These are phyloP conservation scores for Triplophysa siluroides DNA, from an alignment of 2,113 vertebrate species.

Conservation along the genomic window DNA sequence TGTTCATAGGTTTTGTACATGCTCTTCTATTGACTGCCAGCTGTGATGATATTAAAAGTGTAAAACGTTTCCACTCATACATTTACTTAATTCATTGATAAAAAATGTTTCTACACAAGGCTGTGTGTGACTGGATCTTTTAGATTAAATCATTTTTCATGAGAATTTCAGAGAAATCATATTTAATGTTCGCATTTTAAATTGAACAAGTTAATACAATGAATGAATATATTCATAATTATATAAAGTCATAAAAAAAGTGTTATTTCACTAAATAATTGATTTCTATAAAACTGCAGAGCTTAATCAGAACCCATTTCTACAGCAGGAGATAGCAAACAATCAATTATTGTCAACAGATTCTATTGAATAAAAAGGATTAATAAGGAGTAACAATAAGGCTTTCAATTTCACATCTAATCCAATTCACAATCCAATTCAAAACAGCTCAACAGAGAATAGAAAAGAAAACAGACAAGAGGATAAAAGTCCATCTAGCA, in stretches of 20 bases:
- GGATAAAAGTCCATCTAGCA: too few species aligned
- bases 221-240: too few species aligned
- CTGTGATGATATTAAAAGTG: not conserved
- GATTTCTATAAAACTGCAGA: not conserved
- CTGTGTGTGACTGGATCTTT: not conserved
- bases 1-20: conserved; percentile 14
- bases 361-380: too few species aligned
- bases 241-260: too few species aligned
- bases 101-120: not conserved
- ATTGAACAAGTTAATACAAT: not conserved
- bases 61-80: not conserved
- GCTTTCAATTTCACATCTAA: too few species aligned
- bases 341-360: too few species aligned
- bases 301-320: not conserved
- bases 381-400: too few species aligned
- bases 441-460: too few species aligned
- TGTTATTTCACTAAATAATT: too few species aligned
- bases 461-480: too few species aligned
- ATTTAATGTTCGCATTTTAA: not conserved
- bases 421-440: too few species aligned
- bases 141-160: not conserved
- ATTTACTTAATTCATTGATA: conserved; percentile 1
- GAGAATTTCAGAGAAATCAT: not conserved
- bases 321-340: not conserved
- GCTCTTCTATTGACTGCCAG: not conserved